Evolutionary conservation across 2,797 vertebrate species (phyloP), one percentile per base, ranked within the genome.

Genomic region (Aeoliscus strigatus): DNA sequence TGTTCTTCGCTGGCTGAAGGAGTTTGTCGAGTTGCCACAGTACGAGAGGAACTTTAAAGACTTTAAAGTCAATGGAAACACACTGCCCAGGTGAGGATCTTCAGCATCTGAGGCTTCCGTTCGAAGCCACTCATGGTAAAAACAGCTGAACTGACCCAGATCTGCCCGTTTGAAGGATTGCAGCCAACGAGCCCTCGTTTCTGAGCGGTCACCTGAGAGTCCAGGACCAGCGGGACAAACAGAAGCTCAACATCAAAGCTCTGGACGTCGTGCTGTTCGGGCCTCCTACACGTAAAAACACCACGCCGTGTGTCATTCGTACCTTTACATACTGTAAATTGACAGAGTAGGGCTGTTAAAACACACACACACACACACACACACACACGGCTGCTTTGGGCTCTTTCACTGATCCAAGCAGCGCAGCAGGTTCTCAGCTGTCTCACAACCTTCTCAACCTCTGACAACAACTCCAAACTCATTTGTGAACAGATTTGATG

Each of bases 11-110:
- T 99, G 96, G 96, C 72, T 99, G 58, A 88, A 86, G 72, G 93
- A 98, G 52, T 96, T 97, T 82, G 96, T 99, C 40, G 96, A 99
- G 84, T 79, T 99, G 57, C 94, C 95, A 1, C 96, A 98, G n/a
- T 98, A 99, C 59, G 94, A 96, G 70, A 95, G 85, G 77, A 92
- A 88, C 81, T 99, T 99, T 65, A 92, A 91, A 82, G 94, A 97
- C 27, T 91, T 93, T 60, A 90, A 87, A 39, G 92, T 95, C 39
- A 96, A 90, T 80, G 96, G 96, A 79, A 96, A 95, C 73, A 96
- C 91, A 0, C 90, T 99, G 60, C 94, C 96, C 48, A 93, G 96
- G 96, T 97, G 60, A 89, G 76, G 29, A 34, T 9, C 46, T 43
- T 8, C 23, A 17, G n/a, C n/a, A n/a, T n/a, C 8, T 23, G 25